Evolutionary conservation across 2,888 invertebrate species (phyloP).

Genomic region (Leucoma salicis): DNA sequence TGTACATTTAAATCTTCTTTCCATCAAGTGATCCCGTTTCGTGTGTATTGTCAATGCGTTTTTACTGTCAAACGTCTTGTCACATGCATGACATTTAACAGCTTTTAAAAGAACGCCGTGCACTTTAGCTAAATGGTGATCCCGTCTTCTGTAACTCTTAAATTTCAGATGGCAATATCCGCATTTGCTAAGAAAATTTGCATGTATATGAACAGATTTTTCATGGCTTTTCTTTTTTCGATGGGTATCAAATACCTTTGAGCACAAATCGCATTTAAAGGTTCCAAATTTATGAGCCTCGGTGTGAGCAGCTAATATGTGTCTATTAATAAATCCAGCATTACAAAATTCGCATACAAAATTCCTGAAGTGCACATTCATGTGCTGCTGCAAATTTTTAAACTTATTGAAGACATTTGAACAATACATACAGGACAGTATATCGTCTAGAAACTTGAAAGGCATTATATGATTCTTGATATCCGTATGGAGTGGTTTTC

Average conservation of each 20-base stretch:
- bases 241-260: constrained; percentile 71
- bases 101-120: constrained; percentile 47
- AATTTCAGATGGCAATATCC: constrained; percentile 58
- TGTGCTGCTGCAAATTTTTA: constrained; percentile 55
- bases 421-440: constrained; percentile 26
- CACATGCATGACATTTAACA: constrained; percentile 54
- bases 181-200: constrained; percentile 48
- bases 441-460: constrained; percentile 28
- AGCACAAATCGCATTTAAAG: constrained; percentile 58
- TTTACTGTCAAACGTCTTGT: constrained; percentile 45
- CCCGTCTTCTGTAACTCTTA: constrained; percentile 46
- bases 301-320: constrained; percentile 49
- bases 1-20: constrained; percentile 49
- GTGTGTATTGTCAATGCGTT: constrained; percentile 49
- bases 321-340: constrained; percentile 56
- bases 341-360: constrained; percentile 58
- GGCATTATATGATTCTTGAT: constrained; percentile 35
- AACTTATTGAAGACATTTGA: constrained; percentile 24
- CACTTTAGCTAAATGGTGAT: constrained; percentile 46
- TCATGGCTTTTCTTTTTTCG: constrained; percentile 69
- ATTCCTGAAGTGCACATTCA: constrained; percentile 63
- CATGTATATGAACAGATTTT: constrained; percentile 58
- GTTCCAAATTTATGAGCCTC: constrained; percentile 53
- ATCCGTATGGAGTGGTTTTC: constrained; percentile 25
- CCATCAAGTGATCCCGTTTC: constrained; percentile 56